Base-by-base conservation (phyloP, 37 sponge, comb jelly and placozoan genomes). In the Ephydatia muelleri region DNA sequence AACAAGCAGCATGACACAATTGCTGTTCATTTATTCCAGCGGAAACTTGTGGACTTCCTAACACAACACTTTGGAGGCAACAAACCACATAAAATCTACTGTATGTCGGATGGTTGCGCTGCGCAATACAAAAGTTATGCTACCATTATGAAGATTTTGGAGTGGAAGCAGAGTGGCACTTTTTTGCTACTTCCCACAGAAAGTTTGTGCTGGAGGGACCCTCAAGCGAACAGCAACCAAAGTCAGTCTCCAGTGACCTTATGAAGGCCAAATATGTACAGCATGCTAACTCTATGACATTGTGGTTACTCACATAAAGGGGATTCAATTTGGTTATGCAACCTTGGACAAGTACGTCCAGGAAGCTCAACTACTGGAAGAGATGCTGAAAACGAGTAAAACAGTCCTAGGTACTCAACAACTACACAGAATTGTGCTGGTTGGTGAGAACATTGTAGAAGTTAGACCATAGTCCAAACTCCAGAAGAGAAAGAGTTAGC, bases 141-240 rank as follows among this genome's bases (percentile, higher is more conserved):
- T 38, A 85, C 75, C 90, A 90, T 57, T 37, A 85, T 43, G 72
- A 28, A 49, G 90, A 90, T 38, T 90, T 85, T 75, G 84, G 84
- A 16, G 39, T 88, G 13, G 22, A 28, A 70, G 89, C 83, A 72
- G 84, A 88, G 69, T 88, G 89, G 89, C 85, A 90, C 66, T 84
- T 90, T 81, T 82, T 48, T 35, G 87, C 87, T 23, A 87, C 88
- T 68, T 84, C 85, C 29, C 85, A 90, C 85, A 82, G 86, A 23
- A 90, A 90, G 43, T 78, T 83, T 48, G 91, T 35, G 27, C 86
- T 31, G 91, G 91, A 70, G 86, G 91, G 5, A 90, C 91, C 12
- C 83, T 90, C 27, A 90, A 85, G 38, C 78, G 83, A 27, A 68
- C 82, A 25, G 91, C 91, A 39, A 79, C 86, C 49, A 69, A 66